Base-by-base conservation (phyloP, 1,140 invertebrate genomes). In the Drosophila baimaii region DNA sequence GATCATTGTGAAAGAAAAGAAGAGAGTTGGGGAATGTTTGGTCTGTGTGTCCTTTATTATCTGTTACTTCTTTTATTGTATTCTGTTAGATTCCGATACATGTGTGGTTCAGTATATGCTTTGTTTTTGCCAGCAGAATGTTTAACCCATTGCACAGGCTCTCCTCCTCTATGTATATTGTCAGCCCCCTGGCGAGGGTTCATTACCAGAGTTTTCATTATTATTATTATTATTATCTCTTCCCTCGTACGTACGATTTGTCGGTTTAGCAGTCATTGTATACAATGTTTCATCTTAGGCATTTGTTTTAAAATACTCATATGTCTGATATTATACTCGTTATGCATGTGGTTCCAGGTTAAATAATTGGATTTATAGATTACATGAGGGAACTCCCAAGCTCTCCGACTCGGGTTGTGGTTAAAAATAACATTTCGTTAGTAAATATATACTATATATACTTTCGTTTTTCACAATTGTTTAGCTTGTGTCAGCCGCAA, bases 31-130 rank as follows among this genome's bases (percentile, higher is more conserved):
- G 17, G 13, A 33, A 37, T 57, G 68, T 88, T 84, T 89, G 84
- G 85, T 89, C 84, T 89, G 85, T 88, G 82, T 90, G 84, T 89
- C 80, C 84, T 89, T 89, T 89, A 89, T 89, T 89, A 84, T 78
- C 81, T 72, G 75, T 84, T 79, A 74, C 51, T 79, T 88, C 58
- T 62, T 75, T 77, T 74, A 74, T 75, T 72, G 70, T 74, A 62
- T 88, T 58, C 77, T 68, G 72, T 77, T 77, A 59, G 73, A 29
- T 76, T 71, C 43, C 73, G 55, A 77, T 77, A 77, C 73, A 77
- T 68, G 47, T 68, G 47, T 75, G 46, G 56, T 61, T 73, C 56
- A 71, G 70, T 66, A 57, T 77, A 46, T 76, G 19, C 31, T 44
- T 73, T 61, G 29, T 43, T 44, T 23, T 37, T 27, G 56, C 73